Evolutionary conservation across 2,888 invertebrate genomes (phyloP), one percentile per base, ranked within the genome.

Genomic region (Netelia fuscicornis): DNA sequence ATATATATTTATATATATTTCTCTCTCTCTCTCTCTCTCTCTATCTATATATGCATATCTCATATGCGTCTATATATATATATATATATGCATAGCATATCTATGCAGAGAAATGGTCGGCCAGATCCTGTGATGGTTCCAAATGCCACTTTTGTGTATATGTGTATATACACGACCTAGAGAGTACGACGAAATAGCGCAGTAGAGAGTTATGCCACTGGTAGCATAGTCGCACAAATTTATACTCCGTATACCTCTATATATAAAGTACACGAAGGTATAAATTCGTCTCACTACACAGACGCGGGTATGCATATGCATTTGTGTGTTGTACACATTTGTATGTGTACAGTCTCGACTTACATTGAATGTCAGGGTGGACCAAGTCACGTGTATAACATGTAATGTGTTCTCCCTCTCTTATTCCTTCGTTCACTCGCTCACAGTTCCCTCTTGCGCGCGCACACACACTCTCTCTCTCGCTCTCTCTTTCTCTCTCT

Each of bases 61-160:
- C 13, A 48, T 58, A 58, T 20, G 20, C 2, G 17, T 1, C 20
- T 3, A 58, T 58, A 17, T 9, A 58, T 58, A 58, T 58, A 17
- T 56, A 9, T 58, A 20, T 58, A n/a, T 58, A 58, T 20, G 23
- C n/a, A n/a, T n/a, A n/a, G 17, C 17, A 20, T 17, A 20, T 20
- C n/a, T 85, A 74, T 83, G 86, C 75, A 84, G 87, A 86, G 83
- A 87, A 89, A 86, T 83, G 87, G 88, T 88, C 89, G 87, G 85
- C 87, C 84, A 86, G 86, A 85, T 75, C 86, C 85, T 86, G 77
- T 82, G 74, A 77, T 54, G 72, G 54, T 80, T 64, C 13, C 60
- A 60, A 25, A 11, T 11, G 11, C 25, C 58, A 58, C 8, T 44
- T 52, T 42, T 56, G 70, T 70, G 48, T 25, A 20, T 70, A n/a